Percentiles rank a stretch among this genome's conserved stretches.
phyloP scores from a whole-genome alignment of 2,797 vertebrate species.

The Gymnoscopelus braueri region DNA sequence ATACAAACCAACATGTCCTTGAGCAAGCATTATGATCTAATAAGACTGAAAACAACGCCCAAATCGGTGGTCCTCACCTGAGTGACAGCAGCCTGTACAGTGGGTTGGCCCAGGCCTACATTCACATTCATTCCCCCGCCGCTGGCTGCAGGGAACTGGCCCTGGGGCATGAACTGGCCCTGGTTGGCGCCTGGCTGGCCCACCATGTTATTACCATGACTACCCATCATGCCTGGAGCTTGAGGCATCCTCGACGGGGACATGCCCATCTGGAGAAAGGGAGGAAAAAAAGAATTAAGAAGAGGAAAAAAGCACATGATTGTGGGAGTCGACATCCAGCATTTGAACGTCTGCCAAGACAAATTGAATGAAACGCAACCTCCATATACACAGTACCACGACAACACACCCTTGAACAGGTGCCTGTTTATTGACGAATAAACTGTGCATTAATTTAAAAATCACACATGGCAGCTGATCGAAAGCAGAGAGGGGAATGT shows the following conservation, averaged over 20 bases:
- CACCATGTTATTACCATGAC: conserved; percentile 90
- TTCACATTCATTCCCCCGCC: conserved; percentile 87
- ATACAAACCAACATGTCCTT: conserved; percentile 12
- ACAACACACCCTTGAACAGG: neutral
- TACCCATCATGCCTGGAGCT: conserved; percentile 90
- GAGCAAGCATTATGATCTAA: neutral
- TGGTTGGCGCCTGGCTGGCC: conserved; percentile 85
- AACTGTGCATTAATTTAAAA: conserved; percentile 23
- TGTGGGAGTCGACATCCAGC: neutral
- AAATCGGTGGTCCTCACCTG: conserved; percentile 82
- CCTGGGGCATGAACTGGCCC: conserved; percentile 90
- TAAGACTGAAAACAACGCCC: conserved; percentile 7
- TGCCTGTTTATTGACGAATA: conserved; percentile 15
- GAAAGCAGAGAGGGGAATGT: conserved; percentile 18
- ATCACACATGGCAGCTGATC: conserved; percentile 7
- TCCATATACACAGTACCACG: neutral
- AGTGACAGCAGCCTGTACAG: conserved; percentile 84
- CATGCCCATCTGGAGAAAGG: conserved; percentile 90
- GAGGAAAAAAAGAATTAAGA: neutral
- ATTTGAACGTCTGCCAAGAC: neutral
- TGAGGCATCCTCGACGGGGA: conserved; percentile 95
- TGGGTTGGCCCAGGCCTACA: conserved; percentile 86
- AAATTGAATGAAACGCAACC: conserved; percentile 14
- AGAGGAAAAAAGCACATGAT: conserved; percentile 4
- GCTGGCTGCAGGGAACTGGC: conserved; percentile 84